Evolutionary conservation across 2,797 vertebrate genomes (phyloP), one percentile per base, ranked within the genome.

Genomic region (Trachops cirrhosus): DNA sequence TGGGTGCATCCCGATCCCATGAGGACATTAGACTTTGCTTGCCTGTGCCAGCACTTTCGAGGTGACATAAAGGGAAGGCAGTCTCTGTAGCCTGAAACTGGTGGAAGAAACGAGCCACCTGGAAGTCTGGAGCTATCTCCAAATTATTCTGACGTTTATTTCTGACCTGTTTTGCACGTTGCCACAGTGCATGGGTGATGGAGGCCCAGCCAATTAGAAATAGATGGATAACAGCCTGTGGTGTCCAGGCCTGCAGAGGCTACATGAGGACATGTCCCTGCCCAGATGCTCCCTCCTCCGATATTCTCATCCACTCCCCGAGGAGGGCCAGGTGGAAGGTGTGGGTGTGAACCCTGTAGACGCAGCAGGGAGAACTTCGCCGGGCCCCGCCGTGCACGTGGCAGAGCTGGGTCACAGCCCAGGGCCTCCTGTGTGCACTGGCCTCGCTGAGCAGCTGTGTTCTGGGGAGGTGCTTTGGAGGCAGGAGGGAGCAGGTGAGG

Each of bases 1-100:
- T 0, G 6, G n/a, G 6, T 6, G 19, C 2, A 0, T 2, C n/a
- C 26, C 21, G 9, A 26, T 29, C 24, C n/a, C 9, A 5, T 2
- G 48, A 88, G 16, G 26, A 3, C 24, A 2, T 2, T 7, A 64
- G 18, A 24, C 29, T 18, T 39, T 0, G 0, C 2, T 1, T 11
- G 10, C 8, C 32, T 12, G 1, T 16, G 1, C 39, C 6, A 3
- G 34, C 26, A 16, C 6, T 8, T 77, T 32, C 8, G 0, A 26
- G 11, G 54, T 21, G 80, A 21, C 15, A 1, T 8, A 16, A 34
- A 6, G 26, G 5, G 15, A 48, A 18, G 0, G 0, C 9, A 9
- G 19, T 14, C 52, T 78, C 44, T 44, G 3, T 0, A 9, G 67
- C 14, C 9, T 50, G 5, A 26, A 78, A 21, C 21, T 0, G 1